Evolutionary conservation across 2,113 vertebrate genomes (phyloP), one percentile per base, ranked within the genome.

Genomic region (Sardina pilchardus): DNA sequence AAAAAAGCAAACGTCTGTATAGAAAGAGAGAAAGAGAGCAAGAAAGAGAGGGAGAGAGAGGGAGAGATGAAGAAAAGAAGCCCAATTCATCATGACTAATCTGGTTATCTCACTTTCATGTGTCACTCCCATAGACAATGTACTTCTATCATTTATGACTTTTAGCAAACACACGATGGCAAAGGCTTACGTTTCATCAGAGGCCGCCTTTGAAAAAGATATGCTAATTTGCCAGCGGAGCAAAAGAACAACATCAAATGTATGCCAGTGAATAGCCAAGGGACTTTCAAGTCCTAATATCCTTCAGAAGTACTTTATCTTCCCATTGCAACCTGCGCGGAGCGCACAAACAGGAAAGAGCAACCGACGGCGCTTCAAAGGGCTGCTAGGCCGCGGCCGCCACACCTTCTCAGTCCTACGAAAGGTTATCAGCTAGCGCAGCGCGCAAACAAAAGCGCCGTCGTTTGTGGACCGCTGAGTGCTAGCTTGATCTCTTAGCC

Each of bases 181-280:
- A 93, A 95, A 96, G 96, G 96, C 96, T 97, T 96, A 95, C 94
- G 94, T 91, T 95, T 97, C 96, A 95, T 96, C 95, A 94, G 94
- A 94, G 93, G 93, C 91, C 92, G 93, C 82, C 96, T 97, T 97
- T 97, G 96, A 97, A 97, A 96, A 93, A 94, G 95, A 97, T 97
- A 98, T 99, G 97, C 96, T 97, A 98, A 99, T 99, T 97, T 96
- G 91, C 93, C 96, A 92, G 96, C 95, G 95, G 96, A 98, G 96
- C 95, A 96, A 93, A 93, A 96, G 96, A 97, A 97, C 93, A 96
- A 97, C 97, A 97, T 98, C 96, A 98, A 97, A 99, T 97, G 96
- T 96, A 96, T 96, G 96, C 95, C 96, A 96, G 95, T 96, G 97
- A 97, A 97, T 96, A 97, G 97, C 97, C 96, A 96, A 95, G 95